Evolutionary conservation across 2,888 invertebrate species (phyloP), one percentile per base, ranked within the genome.

Genomic region (Tenthredo distinguenda): DNA sequence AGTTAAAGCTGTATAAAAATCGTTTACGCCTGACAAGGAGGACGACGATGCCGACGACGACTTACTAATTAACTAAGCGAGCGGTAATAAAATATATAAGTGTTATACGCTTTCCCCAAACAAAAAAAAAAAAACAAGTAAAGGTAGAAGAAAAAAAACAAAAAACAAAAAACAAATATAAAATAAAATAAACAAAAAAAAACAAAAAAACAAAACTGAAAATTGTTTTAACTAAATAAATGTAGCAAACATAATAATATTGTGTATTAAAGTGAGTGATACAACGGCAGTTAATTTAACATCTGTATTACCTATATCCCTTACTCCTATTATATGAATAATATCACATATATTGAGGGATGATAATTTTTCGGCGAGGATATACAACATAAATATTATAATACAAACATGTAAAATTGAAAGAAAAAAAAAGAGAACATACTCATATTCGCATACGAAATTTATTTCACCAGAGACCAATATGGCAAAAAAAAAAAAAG

Each of bases 251-350:
- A 18, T 68, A 62, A 71, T 89, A 87, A 90, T 87, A 89, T 89
- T 90, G 89, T 90, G 87, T 90, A 91, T 91, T 90, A 90, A 91
- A 91, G 89, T 86, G 87, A 89, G 87, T 84, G 88, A 89, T 90
- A 86, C 88, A 87, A 87, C 88, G 86, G 87, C 87, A 87, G 65
- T 87, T 47, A 15, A 68, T 68, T 55, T 7, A n/a, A 55, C 68
- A 34, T 34, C 68, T 68, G 72, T 74, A 74, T 74, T 74, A 18
- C n/a, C 21, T 37, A 12, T 71, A 62, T 43, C 43, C 72, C 72
- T 43, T 15, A 31, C 62, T 34, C 68, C 12, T 68, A 18, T 62
- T 26, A 26, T 68, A 31, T 43, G n/a, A 50, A 62, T 62, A 62
- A 62, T 21, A 62, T 62, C 26, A 26, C 12, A 55, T 55, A 55